A percentile compares a stretch with the other conserved stretches of the same genome.
Evolutionary conservation across 2,888 invertebrate genomes (phyloP).

Genomic region (Acanthoscelides obtectus): DNA sequence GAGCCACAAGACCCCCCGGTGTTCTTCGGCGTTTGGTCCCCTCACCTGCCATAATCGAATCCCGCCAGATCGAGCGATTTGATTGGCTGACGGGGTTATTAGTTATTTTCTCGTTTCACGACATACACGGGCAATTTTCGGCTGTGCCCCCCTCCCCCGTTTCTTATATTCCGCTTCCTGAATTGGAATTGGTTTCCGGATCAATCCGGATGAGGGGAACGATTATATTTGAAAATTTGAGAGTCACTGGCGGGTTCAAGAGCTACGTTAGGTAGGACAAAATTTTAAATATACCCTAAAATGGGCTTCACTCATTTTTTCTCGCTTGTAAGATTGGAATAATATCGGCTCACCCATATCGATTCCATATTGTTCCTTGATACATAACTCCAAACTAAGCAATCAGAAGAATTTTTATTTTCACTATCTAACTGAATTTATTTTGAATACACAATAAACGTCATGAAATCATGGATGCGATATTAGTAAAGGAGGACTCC

Average conservation of each 20-base stretch:
- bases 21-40: background rate
- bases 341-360: too few relatives aligned
- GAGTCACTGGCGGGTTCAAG: background rate
- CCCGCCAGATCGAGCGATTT: background rate
- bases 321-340: too few relatives aligned
- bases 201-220: background rate
- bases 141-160: background rate
- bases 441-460: too few relatives aligned
- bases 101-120: background rate
- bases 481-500: too few relatives aligned
- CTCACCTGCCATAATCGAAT: background rate
- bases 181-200: background rate
- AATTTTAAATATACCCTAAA: too few relatives aligned
- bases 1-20: background rate
- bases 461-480: too few relatives aligned
- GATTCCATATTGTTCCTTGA: too few relatives aligned
- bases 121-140: background rate
- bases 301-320: too few relatives aligned
- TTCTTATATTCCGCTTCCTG: constrained; percentile 3
- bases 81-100: background rate
- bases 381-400: too few relatives aligned
- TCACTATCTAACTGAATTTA: too few relatives aligned
- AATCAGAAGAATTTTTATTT: too few relatives aligned
- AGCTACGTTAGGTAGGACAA: too few relatives aligned
- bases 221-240: constrained; percentile 12